phyloP scores from a whole-genome alignment of 2,113 vertebrate species.

The Aepyceros melampus region DNA sequence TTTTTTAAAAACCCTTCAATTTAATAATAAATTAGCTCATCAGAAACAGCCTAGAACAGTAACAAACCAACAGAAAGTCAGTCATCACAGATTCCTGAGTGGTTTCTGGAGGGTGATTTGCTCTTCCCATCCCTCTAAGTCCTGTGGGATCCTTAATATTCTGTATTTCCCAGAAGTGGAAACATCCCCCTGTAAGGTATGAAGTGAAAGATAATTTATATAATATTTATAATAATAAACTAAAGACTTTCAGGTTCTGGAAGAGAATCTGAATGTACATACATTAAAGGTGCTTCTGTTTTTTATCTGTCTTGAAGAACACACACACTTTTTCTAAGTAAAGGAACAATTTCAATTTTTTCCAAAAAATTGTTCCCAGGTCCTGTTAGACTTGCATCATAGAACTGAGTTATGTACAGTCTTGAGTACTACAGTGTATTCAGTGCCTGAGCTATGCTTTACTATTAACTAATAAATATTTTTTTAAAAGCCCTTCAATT shows the following conservation, averaged over 20 bases:
- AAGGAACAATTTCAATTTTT: not conserved
- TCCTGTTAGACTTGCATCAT: not conserved
- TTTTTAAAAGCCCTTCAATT: not conserved
- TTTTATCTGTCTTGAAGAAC: not conserved
- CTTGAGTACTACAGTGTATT: not conserved
- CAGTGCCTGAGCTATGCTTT: not conserved
- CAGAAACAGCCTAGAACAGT: not conserved
- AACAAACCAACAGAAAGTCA: not conserved
- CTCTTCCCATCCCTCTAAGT: fast-evolving
- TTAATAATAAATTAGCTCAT: not conserved
- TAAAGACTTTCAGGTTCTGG: not conserved
- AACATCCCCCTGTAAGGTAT: not conserved
- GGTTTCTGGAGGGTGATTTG: not conserved
- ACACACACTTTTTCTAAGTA: not conserved
- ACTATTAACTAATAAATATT: not conserved
- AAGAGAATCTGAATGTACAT: not conserved
- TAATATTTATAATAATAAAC: not conserved
- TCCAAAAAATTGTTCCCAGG: not conserved
- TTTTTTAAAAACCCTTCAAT: not conserved
- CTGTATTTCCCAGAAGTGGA: not conserved
- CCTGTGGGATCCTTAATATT: not conserved
- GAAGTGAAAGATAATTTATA: not conserved
- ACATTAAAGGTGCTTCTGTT: not conserved
- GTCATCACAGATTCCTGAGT: not conserved
- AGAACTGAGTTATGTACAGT: not conserved